phyloP scores from a whole-genome alignment of 2,113 vertebrate genomes.

The Syngnathus floridae region DNA sequence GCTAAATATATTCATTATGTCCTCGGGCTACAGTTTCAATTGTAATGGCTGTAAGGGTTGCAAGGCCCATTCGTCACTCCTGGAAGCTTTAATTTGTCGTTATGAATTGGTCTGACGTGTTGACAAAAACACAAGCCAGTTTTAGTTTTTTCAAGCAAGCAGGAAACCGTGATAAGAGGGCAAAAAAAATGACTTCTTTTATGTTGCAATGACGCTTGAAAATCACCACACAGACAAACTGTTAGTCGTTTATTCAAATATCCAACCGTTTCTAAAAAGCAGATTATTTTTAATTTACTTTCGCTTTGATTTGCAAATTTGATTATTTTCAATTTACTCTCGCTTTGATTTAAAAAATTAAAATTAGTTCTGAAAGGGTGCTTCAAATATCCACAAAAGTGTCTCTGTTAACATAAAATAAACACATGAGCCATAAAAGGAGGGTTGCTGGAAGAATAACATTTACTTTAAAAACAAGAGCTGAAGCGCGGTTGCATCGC shows the following conservation, averaged over 20 bases:
- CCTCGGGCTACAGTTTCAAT: not conserved
- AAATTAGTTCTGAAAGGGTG: not conserved
- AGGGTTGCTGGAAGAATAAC: slow-evolving; percentile 6
- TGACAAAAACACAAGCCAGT: slow-evolving; percentile 36
- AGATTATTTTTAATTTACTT: slow-evolving; percentile 11
- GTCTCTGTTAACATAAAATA: slow-evolving; percentile 9
- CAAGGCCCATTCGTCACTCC: not conserved
- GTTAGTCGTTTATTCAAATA: slow-evolving; percentile 11
- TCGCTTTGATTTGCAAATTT: slow-evolving; percentile 13
- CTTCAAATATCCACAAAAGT: not conserved
- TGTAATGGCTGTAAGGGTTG: not conserved
- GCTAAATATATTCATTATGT: not conserved
- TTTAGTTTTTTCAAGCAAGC: slow-evolving; percentile 34
- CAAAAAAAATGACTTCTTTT: slow-evolving; percentile 5
- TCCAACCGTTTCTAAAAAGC: slow-evolving; percentile 16
- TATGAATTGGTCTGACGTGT: slow-evolving; percentile 30
- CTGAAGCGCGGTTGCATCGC: not conserved
- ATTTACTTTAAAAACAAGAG: slow-evolving; percentile 12
- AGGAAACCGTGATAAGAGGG: slow-evolving; percentile 42
- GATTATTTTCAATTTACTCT: slow-evolving; percentile 17
- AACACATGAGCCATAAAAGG: not conserved
- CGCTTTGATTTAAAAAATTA: slow-evolving; percentile 1
- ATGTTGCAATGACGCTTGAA: not conserved
- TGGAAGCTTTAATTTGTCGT: not conserved
- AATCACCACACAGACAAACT: slow-evolving; percentile 12